A percentile compares a stretch with the other conserved stretches of the same genome.
Evolutionary conservation across 2,888 invertebrate genomes (phyloP).

Genomic region (Ormyrus nitidulus): DNA sequence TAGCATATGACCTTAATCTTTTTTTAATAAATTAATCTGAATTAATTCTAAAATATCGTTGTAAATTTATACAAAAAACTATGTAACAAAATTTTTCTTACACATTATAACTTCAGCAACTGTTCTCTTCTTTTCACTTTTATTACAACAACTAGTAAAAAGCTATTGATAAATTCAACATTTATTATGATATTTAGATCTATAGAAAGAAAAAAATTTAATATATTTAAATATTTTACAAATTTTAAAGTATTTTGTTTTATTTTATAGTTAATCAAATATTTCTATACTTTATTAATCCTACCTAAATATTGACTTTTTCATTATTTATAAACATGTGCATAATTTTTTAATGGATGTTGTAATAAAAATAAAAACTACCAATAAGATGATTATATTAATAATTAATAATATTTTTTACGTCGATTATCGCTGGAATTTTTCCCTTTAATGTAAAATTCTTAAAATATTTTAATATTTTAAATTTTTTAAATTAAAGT

Average conservation of each 20-base stretch:
- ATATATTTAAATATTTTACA: not conserved
- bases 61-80: constrained; percentile 30
- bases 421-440: not conserved
- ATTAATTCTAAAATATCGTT: constrained; percentile 12
- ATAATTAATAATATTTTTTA: constrained; percentile 10
- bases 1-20: constrained; percentile 26
- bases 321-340: constrained; percentile 7
- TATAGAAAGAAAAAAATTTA: constrained; percentile 7
- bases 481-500: constrained; percentile 36
- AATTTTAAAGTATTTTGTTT: too few relatives aligned
- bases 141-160: constrained; percentile 33
- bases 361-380: constrained; percentile 28
- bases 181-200: constrained; percentile 2
- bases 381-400: not conserved
- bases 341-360: constrained; percentile 21
- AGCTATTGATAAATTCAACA: not conserved
- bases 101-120: not conserved
- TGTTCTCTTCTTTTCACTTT: constrained; percentile 19
- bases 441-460: too few relatives aligned
- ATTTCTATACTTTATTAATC: not conserved
- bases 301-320: constrained; percentile 17
- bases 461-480: constrained; percentile 14
- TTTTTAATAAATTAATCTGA: constrained; percentile 11
- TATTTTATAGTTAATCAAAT: not conserved
- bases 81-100: not conserved